Base-by-base conservation (phyloP, 2,888 invertebrate species). In the Melieria crassipennis region DNA sequence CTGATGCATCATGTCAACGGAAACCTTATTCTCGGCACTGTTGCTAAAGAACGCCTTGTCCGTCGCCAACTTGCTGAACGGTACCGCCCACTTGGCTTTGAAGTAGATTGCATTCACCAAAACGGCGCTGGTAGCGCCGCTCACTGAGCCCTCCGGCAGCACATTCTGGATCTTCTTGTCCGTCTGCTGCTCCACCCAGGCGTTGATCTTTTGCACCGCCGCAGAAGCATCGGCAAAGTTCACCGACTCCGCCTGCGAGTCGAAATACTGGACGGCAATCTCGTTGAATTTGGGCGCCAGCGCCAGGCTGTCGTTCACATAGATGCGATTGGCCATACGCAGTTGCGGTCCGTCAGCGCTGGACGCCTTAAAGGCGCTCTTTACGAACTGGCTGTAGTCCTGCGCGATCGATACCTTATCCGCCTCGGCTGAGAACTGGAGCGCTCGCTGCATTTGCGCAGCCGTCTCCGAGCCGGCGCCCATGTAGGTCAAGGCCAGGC, bases 71-170 rank as follows among this genome's bases (percentile, higher is more conserved):
- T 88, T 81, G 43, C 91, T 82, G 81, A 97, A 97, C 78, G 91
- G 88, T 47, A 89, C 83, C 58, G 87, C 84, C 95, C 96, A 96
- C 52, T 89, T 88, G 4, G 93, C 93, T 87, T 95, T 95, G 87
- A 96, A 96, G 83, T 95, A 95, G 13, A 96, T 90, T 0, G 95
- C 95, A 83, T 95, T 96, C 3, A 95, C 90, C 5, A 96, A 89
- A 4, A 96, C 91, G 71, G 94, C 85, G 65, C 91, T 88, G 1
- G 94, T 93, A 0, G 86, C 80, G 0, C 66, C 64, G 80, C 87
- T 79, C 1, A 95, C 82, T 79, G 89, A 88, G 75, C 88, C 91
- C 1, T 90, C 13, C 2, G 88, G 83, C 64, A 98, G 86, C 3
- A 98, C 88, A 79, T 96, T 89, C 77, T 91, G 91, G 70, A 98